Conservation (phyloP, 2,888 invertebrate species). For the Fabriciana adippe region DNA sequence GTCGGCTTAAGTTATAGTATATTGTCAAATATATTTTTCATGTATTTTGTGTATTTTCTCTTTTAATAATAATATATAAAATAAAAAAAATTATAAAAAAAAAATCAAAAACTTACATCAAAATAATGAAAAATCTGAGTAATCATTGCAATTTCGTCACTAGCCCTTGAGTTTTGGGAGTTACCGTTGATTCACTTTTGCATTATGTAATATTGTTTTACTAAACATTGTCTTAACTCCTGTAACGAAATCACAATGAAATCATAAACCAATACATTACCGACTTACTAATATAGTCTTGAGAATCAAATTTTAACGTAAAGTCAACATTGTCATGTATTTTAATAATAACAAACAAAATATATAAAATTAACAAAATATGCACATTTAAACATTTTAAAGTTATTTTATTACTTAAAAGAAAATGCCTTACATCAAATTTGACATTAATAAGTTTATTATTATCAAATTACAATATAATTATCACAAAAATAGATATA, state of each 20-base stretch:
- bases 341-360: no score
- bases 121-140: slow-evolving; percentile 16
- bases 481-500: slow-evolving; percentile 7
- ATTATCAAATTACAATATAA: slow-evolving; percentile 1
- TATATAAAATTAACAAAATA: not conserved
- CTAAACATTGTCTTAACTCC: no score
- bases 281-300: no score
- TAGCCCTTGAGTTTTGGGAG: slow-evolving; percentile 28
- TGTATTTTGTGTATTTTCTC: no score
- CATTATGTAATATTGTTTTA: slow-evolving; percentile 2
- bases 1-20: no score
- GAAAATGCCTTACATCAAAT: not conserved
- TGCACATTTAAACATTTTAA: not conserved
- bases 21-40: not conserved
- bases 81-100: no score
- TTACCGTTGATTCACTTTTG: slow-evolving; percentile 23
- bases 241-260: no score
- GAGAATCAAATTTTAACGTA: no score
- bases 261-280: no score
- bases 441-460: slow-evolving; percentile 14
- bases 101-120: no score
- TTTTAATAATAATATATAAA: no score
- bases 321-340: no score
- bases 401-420: not conserved
- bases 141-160: slow-evolving; percentile 15